Base-by-base conservation (phyloP, 2,888 invertebrate genomes). In the Patella pellucida region DNA sequence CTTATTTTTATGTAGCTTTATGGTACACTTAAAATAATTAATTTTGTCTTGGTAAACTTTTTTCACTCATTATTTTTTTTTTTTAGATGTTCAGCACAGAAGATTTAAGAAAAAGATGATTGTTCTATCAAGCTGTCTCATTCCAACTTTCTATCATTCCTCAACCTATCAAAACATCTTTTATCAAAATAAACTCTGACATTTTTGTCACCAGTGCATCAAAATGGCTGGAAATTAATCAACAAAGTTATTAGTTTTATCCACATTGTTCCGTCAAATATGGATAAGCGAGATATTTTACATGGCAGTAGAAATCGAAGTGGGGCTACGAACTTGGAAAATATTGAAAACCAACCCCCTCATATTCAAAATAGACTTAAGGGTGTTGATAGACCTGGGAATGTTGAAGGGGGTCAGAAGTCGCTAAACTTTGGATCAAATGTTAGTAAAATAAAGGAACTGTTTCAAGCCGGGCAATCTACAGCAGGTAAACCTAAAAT, bases 381-480 rank as follows among this genome's bases (percentile, higher is more conserved):
- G 19, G 62, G 19, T n/a, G 23, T 62, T 62, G 79, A 76, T 19
- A 68, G 54, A 12, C 68, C 71, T 31, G 75, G 16, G n/a, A 72
- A 68, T n/a, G 15, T 69, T 12, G 71, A 52, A 14, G 73, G 70
- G 19, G 71, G 62, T 3, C 70, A 73, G 14, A 71, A 70, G 12
- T 27, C 69, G 16, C 54, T 56, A 4, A 78, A 71, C 16, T 83
- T 78, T 73, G 84, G 86, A 1, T 84, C 85, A 19, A 88, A 86
- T 52, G 89, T 89, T n/a, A 88, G 87, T 73, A 82, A 83, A 67
- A 84, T 89, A 69, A 88, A 87, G 69, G 87, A 87, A 72, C 86
- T 85, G 82, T 89, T 89, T 73, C 87, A 88, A 75, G 73, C 82
- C 5, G 75, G 74, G 11, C n/a, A 54, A 51, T 67, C 71, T n/a